Evolutionary conservation across 2,113 vertebrate genomes (phyloP), one percentile per base, ranked within the genome.

Genomic region (Pollachius pollachius): DNA sequence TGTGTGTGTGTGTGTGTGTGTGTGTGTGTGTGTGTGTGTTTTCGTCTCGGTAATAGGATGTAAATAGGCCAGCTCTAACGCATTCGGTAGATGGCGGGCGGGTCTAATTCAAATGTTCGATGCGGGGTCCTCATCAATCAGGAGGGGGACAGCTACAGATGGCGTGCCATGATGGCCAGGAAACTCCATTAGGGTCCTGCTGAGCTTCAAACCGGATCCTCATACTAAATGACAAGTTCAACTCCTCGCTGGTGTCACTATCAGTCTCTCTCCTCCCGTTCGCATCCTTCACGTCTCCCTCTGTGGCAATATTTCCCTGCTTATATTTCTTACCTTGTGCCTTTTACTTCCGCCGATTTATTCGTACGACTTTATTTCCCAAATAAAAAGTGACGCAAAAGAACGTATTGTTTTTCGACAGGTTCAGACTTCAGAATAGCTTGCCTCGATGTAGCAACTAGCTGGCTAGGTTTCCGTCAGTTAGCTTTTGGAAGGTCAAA

Each of bases 181-280:
- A 76, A 71, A 71, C 72, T 80, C 74, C 72, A 78, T 73, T 70
- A 82, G 67, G 70, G 62, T 18, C 74, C 74, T 13, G 30, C 70
- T 19, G 74, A 65, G 70, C 64, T 34, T 11, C 60, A 21, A 65
- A 12, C 41, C 18, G 3, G 18, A 23, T 15, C 64, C 74, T 41
- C 52, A 34, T 18, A 54, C 21, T n/a, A 60, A 60, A 13, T 16
- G 61, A 67, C 69, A 3, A 52, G 59, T 54, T 62, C 25, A 30
- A 9, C 17, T 41, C 64, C 64, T 23, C 15, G 34, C 16, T 65
- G 5, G 0, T 25, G 15, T 17, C 21, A 6, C 65, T 56, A 13
- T 19, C 54, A 18, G 18, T 19, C 64, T 65, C 41, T 21, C 64
- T 52, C 37, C 18, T 11, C 25, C 18, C 64, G 54, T 30, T 64